Base-by-base conservation (phyloP, 2,113 vertebrate species). In the Mustela nigripes region DNA sequence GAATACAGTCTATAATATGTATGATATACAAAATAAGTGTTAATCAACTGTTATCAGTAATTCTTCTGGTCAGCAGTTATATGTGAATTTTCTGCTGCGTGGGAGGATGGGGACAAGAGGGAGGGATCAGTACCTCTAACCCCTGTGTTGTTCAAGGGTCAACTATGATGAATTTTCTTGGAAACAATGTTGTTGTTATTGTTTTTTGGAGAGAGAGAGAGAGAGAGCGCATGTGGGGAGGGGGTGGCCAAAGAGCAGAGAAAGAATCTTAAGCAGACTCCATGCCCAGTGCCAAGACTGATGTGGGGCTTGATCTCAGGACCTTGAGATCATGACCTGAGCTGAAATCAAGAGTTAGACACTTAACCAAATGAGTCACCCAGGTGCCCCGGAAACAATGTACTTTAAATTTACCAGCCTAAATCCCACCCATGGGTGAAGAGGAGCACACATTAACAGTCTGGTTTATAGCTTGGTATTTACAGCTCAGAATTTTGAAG, bases 171-270 rank as follows among this genome's bases (percentile, higher is more conserved):
- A 48, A 78, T 78, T 48, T 78, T 31, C 74, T 78, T 9, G 42
- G 74, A 78, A 78, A 69, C 67, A 36, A 69, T 36, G 33, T n/a
- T n/a, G 16, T 36, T 69, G 21, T 69, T 69, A 31, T 69, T n/a
- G 67, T 69, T 36, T 36, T 69, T 69, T 36, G 18, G 67, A 69
- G 33, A 9, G 16, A 69, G 67, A 19, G 16, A 21, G 33, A 19
- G 7, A 36, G 67, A 10, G 60, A 0, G 58, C 12, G 0, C 12
- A 6, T 14, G 5, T n/a, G 67, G 9, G 31, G 18, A 21, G 58
- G 21, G 58, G 31, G 11, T 3, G 4, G 67, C 65, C 6, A 31
- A 69, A 18, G 67, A 36, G 67, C 16, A 36, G 16, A 69, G 31
- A 58, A 67, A n/a, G 65, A 69, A 69, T 69, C 67, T 69, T n/a